phyloP scores from a whole-genome alignment of 1,140 invertebrate genomes.

The Ectropis grisescens region DNA sequence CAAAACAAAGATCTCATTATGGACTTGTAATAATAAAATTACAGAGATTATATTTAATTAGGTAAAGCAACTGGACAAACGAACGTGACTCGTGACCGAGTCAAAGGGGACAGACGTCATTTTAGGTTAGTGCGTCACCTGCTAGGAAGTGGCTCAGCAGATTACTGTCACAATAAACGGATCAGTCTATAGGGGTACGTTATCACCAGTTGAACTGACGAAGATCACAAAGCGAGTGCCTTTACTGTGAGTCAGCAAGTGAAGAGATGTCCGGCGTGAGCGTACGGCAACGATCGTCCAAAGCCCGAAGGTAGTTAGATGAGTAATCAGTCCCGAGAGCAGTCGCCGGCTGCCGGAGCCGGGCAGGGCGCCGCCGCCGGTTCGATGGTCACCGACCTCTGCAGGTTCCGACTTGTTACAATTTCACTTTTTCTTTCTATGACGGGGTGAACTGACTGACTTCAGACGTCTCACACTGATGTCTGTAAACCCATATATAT shows the following conservation, averaged over 20 bases:
- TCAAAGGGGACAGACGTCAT: slow-evolving; percentile 19
- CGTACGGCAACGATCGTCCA: slow-evolving; percentile 4
- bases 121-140: slow-evolving; percentile 10
- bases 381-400: slow-evolving; percentile 55
- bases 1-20: no score
- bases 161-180: no score
- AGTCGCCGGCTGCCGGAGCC: slow-evolving; percentile 34
- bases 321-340: slow-evolving; percentile 45
- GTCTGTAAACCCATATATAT: no score
- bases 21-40: no score
- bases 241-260: slow-evolving; percentile 9
- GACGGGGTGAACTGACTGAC: slow-evolving; percentile 1
- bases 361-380: slow-evolving; percentile 9
- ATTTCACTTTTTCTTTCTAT: slow-evolving; percentile 55
- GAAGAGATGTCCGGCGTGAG: slow-evolving; percentile 1
- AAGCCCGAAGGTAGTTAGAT: slow-evolving; percentile 35
- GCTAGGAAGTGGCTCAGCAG: no score
- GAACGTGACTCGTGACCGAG: no score
- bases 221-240: neutral
- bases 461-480: neutral
- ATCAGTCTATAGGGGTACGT: no score
- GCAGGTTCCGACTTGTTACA: slow-evolving; percentile 62
- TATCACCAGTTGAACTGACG: no score
- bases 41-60: no score
- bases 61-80: no score